These are phyloP conservation scores for Apamea sordens DNA, from an alignment of 2,888 invertebrate genomes.

Conservation along the genomic window DNA sequence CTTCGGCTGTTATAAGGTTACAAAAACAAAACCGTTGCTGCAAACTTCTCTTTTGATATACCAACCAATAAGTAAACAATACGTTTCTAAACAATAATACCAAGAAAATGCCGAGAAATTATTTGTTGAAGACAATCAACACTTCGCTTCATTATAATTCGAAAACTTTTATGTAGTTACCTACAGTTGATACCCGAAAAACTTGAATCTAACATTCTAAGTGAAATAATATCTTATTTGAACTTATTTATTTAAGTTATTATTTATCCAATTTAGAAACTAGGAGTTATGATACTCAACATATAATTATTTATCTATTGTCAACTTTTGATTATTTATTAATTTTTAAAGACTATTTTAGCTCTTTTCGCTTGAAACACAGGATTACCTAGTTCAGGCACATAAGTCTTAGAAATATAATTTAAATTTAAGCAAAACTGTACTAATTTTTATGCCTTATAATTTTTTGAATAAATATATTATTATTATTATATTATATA, in stretches of 20 bases:
- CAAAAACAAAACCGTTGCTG: neutral
- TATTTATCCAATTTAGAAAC: too few relatives aligned
- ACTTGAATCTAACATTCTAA: neutral
- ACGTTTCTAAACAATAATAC: neutral
- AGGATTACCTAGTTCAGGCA: too few relatives aligned
- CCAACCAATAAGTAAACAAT: neutral
- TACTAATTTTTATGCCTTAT: too few relatives aligned
- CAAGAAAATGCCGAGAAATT: conserved; percentile 4
- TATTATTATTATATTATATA: too few relatives aligned
- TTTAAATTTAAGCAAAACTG: too few relatives aligned
- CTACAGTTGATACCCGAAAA: neutral
- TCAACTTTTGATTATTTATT: too few relatives aligned
- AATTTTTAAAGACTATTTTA: too few relatives aligned
- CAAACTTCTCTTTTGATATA: neutral
- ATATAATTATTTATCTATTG: too few relatives aligned
- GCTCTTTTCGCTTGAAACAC: too few relatives aligned
- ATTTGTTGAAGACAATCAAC: conserved; percentile 6
- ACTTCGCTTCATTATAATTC: neutral
- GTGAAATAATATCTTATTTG: neutral
- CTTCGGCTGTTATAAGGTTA: neutral
- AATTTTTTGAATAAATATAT: too few relatives aligned
- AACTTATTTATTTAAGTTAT: neutral
- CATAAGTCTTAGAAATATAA: too few relatives aligned
- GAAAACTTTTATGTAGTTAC: neutral
- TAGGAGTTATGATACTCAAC: too few relatives aligned